Evolutionary conservation across 1,140 invertebrate species (phyloP), one percentile per base, ranked within the genome.

Genomic region (Thereuonema tuberculata): DNA sequence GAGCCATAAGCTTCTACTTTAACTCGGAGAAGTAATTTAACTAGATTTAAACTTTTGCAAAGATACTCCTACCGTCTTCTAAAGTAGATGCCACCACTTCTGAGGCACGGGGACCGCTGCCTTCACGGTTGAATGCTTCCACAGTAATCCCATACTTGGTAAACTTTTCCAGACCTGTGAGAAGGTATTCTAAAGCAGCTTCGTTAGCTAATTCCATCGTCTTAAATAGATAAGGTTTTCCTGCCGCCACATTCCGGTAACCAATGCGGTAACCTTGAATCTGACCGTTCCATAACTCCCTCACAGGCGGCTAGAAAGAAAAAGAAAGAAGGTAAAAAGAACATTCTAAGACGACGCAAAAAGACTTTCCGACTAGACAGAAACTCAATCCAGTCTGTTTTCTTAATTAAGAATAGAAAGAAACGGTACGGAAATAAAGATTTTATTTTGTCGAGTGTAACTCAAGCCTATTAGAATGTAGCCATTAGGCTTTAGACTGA

Each of bases 261-360:
- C 48, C 48, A 21, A 50, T 50, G 48, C 21, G 48, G 71, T 91
- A 92, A 62, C 89, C 88, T 64, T 87, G 79, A 66, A 95, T 88
- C 75, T 93, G 88, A 25, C 91, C 91, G 67, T 95, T 94, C 89
- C 89, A 94, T 67, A 90, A 84, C 62, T 89, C 85, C 52, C 85
- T 81, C 65, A 84, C 77, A 59, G 91, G 90, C 65, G 90, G 87
- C 74, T 50, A 21, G 5, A 50, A 50, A 21, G 5, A 50, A 5
- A 20, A 5, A 50, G 21, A 5, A 50, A 50, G 23, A 50, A 43
- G 9, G n/a, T 9, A n/a, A 43, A 43, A 43, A 43, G 9, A n/a
- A 43, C 37, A n/a, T 43, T n/a, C n/a, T n/a, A n/a, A n/a, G n/a
- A n/a, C n/a, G n/a, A n/a, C n/a, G n/a, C n/a, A n/a, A n/a, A n/a